A percentile compares a stretch with the other conserved stretches of the same genome.
Conservation (phyloP, 2,113 vertebrate genomes). For the Hymenochirus boettgeri region DNA sequence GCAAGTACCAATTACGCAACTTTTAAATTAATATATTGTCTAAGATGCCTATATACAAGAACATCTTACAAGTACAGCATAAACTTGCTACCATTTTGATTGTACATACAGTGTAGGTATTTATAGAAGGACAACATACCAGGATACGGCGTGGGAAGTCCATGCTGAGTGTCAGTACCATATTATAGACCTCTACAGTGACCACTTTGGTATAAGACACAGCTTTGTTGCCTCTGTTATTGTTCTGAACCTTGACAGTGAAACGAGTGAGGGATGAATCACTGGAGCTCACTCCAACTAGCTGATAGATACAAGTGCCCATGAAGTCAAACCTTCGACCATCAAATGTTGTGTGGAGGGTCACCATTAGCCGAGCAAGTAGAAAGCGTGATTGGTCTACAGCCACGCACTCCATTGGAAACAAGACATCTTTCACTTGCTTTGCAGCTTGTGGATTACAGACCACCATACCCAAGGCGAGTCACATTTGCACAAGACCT, state of each 20-base stretch:
- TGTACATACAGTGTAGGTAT: neutral
- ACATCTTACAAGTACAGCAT: too few relatives aligned
- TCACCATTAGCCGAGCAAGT: slow-evolving; percentile 41
- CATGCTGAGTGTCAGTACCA: slow-evolving; percentile 37
- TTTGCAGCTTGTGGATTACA: slow-evolving; percentile 23
- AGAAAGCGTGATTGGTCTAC: slow-evolving; percentile 34
- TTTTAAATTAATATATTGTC: too few relatives aligned
- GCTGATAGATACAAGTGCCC: slow-evolving; percentile 46
- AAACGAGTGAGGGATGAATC: slow-evolving; percentile 36
- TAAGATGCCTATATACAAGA: too few relatives aligned
- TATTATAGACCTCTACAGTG: slow-evolving; percentile 39
- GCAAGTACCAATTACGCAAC: too few relatives aligned
- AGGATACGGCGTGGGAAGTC: slow-evolving; percentile 32
- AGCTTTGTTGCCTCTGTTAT: slow-evolving; percentile 28
- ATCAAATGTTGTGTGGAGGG: slow-evolving; percentile 47
- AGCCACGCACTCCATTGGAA: slow-evolving; percentile 17
- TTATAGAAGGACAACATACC: slow-evolving; percentile 35
- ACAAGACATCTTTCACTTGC: slow-evolving; percentile 26
- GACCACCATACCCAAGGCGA: slow-evolving; percentile 22
- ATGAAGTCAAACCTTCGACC: slow-evolving; percentile 42
- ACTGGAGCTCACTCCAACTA: slow-evolving; percentile 44
- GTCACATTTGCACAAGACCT: slow-evolving; percentile 45
- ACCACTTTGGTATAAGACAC: slow-evolving; percentile 44
- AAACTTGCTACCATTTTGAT: too few relatives aligned
- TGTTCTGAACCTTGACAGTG: slow-evolving; percentile 44